Percentiles rank a stretch among this genome's conserved stretches.
phyloP scores from a whole-genome alignment of 2,888 invertebrate genomes.

The Hypsopygia costalis region DNA sequence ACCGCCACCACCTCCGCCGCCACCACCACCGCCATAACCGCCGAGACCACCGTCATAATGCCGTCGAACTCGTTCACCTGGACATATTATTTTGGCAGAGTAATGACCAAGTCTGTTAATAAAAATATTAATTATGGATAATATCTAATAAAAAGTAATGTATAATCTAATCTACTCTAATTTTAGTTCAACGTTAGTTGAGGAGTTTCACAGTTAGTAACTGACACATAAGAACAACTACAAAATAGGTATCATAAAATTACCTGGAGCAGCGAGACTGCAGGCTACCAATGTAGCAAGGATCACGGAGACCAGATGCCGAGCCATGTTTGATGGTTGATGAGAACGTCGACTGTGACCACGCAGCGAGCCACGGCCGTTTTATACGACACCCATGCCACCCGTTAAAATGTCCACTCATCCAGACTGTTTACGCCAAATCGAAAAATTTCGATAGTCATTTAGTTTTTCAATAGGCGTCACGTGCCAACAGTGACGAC shows the following conservation, averaged over 20 bases:
- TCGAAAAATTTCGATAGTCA: constrained; percentile 41
- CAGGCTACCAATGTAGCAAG: constrained; percentile 26
- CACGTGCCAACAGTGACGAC: constrained; percentile 9
- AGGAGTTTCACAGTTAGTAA: too few species aligned
- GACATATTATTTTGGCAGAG: background rate
- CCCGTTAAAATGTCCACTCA: constrained; percentile 37
- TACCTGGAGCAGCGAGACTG: constrained; percentile 48
- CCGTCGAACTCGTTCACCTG: constrained; percentile 36
- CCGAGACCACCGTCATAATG: constrained; percentile 29
- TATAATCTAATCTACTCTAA: too few species aligned
- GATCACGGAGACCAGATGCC: constrained; percentile 24
- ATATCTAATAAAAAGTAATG: too few species aligned
- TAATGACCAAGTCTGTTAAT: background rate
- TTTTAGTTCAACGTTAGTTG: too few species aligned
- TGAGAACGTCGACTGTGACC: constrained; percentile 23
- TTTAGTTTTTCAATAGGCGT: constrained; percentile 26
- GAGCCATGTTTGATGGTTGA: constrained; percentile 31
- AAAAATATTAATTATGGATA: constrained; percentile 7
- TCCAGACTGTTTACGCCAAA: constrained; percentile 39
- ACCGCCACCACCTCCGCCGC: constrained; percentile 25
- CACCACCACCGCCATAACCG: constrained; percentile 25
- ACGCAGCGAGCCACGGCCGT: constrained; percentile 11
- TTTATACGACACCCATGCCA: constrained; percentile 41
- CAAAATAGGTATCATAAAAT: background rate
- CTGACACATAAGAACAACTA: too few species aligned